Conservation (phyloP, 2,797 vertebrate genomes). For the Knipowitschia caucasica region DNA sequence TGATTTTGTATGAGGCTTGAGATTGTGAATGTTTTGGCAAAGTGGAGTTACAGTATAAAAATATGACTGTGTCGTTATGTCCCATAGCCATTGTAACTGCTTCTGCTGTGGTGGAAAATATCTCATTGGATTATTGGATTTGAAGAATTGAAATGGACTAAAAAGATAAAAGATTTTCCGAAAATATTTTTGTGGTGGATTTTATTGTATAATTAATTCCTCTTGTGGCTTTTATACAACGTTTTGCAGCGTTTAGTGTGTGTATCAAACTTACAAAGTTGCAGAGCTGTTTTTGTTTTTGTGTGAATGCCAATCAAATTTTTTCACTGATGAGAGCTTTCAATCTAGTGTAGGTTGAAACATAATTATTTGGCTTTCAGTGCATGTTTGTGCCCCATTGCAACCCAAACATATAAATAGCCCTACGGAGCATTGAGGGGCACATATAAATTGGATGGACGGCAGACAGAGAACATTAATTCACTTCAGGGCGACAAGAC, state of each 20-base stretch:
- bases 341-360: neutral
- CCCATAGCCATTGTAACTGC: conserved; percentile 43
- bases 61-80: conserved; percentile 56
- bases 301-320: no score
- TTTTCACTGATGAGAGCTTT: neutral
- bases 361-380: neutral
- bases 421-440: conserved; percentile 46
- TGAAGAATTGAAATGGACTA: no score
- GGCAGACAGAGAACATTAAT: conserved; percentile 50
- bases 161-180: no score
- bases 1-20: conserved; percentile 15
- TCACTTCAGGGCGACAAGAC: conserved; percentile 36
- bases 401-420: conserved; percentile 61
- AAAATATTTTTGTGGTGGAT: no score
- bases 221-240: no score
- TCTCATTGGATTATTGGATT: no score
- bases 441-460: conserved; percentile 7
- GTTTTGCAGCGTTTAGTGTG: no score
- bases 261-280: no score
- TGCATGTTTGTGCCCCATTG: neutral
- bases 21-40: conserved; percentile 24
- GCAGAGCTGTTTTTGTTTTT: no score
- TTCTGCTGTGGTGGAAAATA: conserved; percentile 56
- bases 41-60: conserved; percentile 48
- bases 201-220: no score